A percentile compares a stretch with the other conserved stretches of the same genome.
These are phyloP conservation scores for Girardia tigrina DNA, from an alignment of 2,888 invertebrate species.

Conservation along the genomic window DNA sequence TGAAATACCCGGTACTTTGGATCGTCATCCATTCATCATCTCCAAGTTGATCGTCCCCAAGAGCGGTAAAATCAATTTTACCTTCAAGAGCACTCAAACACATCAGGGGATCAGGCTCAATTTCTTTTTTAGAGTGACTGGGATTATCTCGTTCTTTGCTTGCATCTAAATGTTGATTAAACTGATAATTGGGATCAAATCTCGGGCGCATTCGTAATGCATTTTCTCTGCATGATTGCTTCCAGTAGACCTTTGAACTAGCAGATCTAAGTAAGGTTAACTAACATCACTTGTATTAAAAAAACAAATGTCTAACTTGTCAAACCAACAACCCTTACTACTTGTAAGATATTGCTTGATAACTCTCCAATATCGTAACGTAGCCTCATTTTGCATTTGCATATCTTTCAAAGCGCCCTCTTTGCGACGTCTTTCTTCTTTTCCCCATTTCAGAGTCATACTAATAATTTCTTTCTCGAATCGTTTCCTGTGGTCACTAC, in stretches of 20 bases:
- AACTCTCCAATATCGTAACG: conserved; percentile 55
- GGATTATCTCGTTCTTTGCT: conserved; percentile 54
- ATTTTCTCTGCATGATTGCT: conserved; percentile 57
- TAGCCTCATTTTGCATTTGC: conserved; percentile 49
- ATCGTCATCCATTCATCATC: background rate
- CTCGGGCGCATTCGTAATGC: conserved; percentile 58
- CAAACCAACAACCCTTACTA: conserved; percentile 47
- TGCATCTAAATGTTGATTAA: conserved; percentile 56
- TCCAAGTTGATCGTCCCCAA: background rate
- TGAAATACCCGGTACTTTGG: background rate
- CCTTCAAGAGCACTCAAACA: background rate
- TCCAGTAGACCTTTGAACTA: conserved; percentile 50
- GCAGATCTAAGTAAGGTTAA: too few relatives aligned
- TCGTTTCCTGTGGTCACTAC: conserved; percentile 19
- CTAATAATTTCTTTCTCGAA: conserved; percentile 12
- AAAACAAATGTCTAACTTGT: conserved; percentile 32
- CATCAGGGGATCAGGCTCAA: background rate
- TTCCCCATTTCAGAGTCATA: background rate
- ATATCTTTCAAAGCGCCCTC: background rate
- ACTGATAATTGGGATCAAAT: conserved; percentile 55
- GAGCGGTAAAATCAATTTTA: background rate
- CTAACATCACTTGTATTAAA: conserved; percentile 24
- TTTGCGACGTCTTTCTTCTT: background rate
- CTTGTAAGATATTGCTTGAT: conserved; percentile 55
- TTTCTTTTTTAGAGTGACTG: background rate